Evolutionary conservation across 2,797 vertebrate genomes (phyloP).

Genomic region (Bufotes viridis): DNA sequence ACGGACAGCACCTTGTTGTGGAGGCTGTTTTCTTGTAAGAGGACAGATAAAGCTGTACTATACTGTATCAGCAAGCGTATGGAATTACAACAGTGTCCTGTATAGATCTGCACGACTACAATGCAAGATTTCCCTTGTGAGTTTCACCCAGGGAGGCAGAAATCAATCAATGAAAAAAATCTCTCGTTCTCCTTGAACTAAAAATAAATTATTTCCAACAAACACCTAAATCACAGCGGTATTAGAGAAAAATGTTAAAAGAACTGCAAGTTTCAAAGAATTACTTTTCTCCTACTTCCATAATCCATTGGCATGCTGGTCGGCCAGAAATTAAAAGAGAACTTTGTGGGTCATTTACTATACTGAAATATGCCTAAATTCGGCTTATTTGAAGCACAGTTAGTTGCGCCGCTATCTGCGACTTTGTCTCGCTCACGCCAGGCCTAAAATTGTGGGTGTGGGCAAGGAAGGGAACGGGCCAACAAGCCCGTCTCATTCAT

Average conservation of each 20-base stretch:
- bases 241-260: constrained; percentile 16
- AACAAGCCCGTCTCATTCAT: no score
- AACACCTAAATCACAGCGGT: constrained; percentile 12
- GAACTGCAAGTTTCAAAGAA: background rate
- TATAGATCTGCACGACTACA: constrained; percentile 19
- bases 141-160: constrained; percentile 18
- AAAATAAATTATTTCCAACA: constrained; percentile 37
- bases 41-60: constrained; percentile 24
- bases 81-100: constrained; percentile 7
- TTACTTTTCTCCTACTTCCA: background rate
- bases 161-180: constrained; percentile 23
- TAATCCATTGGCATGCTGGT: background rate
- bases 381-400: no score
- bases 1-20: constrained; percentile 20
- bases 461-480: no score
- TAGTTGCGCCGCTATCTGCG: no score
- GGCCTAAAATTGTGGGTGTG: no score
- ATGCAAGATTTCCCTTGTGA: constrained; percentile 42
- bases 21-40: constrained; percentile 19
- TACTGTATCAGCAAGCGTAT: background rate
- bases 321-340: background rate
- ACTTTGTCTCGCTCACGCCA: no score
- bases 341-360: background rate
- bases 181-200: constrained; percentile 22
- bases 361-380: no score